Base-by-base conservation (phyloP, 2,797 vertebrate genomes). In the Rhinophrynus dorsalis region DNA sequence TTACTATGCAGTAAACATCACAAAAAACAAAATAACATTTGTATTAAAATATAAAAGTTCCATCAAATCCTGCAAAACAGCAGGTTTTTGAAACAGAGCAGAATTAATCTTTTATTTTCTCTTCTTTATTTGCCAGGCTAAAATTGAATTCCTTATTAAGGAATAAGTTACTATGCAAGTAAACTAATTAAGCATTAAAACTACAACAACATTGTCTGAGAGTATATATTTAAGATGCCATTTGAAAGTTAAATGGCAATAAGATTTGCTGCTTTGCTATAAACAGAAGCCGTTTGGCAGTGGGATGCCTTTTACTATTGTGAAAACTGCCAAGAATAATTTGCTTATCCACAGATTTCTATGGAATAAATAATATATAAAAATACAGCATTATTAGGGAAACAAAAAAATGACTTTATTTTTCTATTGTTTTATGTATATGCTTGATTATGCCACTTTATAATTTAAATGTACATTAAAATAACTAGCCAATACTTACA, bases 291-390 rank as follows among this genome's bases (percentile, higher is more conserved):
- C 5, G 11, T 48, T 65, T 65, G 60, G 42, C 68, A 55, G 52
- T 51, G 29, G 68, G 68, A 58, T 58, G 44, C 68, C 60, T 72
- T 65, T 64, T 72, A 65, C 42, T 35, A 27, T 29, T 32, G 35
- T 81, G 64, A 79, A 82, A 84, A 82, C 67, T 85, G 83, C 72
- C 80, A 85, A 81, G 82, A 87, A 82, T 78, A 84, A 80, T 81
- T 85, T 87, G 75, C 82, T 87, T 88, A 78, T 80, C 56, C 79
- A 65, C 54, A 72, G 75, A 84, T 82, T 75, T 81, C 21, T 64
- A 58, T 50, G 42, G 29, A 15, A 20, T 50, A 64, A 40, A 64
- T 26, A 50, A 57, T 71, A 48, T 50, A 24, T 17, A 50, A 51
- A 50, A 54, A 69, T 51, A 62, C 18, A 44, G 48, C n/a, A 52